phyloP scores from a whole-genome alignment of 2,113 vertebrate species.

The Brachyhypopomus gauderio region DNA sequence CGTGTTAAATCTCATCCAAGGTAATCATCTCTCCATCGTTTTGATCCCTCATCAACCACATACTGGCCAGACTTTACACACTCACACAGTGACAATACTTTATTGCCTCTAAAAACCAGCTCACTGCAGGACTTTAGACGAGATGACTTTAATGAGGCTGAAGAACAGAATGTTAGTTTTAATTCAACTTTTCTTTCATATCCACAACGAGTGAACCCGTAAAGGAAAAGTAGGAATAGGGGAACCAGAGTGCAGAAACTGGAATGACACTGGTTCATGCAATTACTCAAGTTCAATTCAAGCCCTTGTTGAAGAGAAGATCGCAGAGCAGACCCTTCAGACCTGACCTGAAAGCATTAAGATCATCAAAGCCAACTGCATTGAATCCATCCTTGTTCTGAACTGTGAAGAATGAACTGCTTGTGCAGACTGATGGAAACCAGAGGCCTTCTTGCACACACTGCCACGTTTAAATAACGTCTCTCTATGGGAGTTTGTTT shows the following conservation, averaged over 20 bases:
- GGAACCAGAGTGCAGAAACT: not conserved
- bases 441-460: constrained; percentile 4
- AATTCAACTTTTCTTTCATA: not conserved
- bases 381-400: not conserved
- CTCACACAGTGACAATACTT: not conserved
- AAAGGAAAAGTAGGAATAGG: not conserved
- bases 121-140: not conserved
- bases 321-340: not conserved
- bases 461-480: constrained; percentile 8
- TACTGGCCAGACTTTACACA: not conserved
- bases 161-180: not conserved
- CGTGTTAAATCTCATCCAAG: not conserved
- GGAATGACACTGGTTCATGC: not conserved
- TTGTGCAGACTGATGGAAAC: constrained; percentile 9
- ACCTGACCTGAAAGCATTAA: not conserved
- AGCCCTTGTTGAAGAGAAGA: not conserved
- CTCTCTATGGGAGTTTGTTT: constrained; percentile 4
- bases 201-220: not conserved
- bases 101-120: too few species aligned
- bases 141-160: not conserved
- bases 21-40: not conserved
- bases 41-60: not conserved
- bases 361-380: constrained; percentile 23
- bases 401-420: not conserved
- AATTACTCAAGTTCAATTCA: not conserved